Percentiles rank a stretch among this genome's conserved stretches.
Evolutionary conservation across 2,888 invertebrate genomes (phyloP).

Genomic region (Eupithecia exiguata): DNA sequence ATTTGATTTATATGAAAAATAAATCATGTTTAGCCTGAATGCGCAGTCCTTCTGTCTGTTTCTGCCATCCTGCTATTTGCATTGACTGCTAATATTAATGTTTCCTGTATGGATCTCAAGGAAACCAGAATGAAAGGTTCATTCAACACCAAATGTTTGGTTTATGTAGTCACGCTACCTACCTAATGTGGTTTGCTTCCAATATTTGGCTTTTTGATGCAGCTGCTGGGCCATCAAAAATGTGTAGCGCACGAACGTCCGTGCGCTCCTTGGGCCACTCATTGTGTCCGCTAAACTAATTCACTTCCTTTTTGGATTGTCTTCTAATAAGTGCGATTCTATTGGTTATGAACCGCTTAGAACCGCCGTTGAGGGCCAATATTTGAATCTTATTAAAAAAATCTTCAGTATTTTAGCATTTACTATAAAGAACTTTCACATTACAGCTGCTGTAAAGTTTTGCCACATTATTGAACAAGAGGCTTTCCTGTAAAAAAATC

Average conservation of each 20-base stretch:
- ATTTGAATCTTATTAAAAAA: not conserved
- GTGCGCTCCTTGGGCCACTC: no score
- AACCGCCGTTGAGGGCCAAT: not conserved
- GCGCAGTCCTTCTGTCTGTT: slow-evolving; percentile 28
- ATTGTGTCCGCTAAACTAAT: not conserved
- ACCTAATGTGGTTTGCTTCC: not conserved
- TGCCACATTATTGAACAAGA: slow-evolving; percentile 5
- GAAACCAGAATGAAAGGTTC: slow-evolving; percentile 17
- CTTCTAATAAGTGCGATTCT: not conserved
- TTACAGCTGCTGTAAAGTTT: not conserved
- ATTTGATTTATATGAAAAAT: slow-evolving; percentile 17
- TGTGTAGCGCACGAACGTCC: not conserved
- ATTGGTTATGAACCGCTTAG: not conserved
- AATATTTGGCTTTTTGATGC: not conserved
- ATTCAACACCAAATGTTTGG: slow-evolving; percentile 14
- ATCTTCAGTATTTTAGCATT: not conserved
- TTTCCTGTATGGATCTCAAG: slow-evolving; percentile 24
- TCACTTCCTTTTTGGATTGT: not conserved
- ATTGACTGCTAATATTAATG: slow-evolving; percentile 31
- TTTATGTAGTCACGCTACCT: not conserved
- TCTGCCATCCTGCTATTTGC: slow-evolving; percentile 32
- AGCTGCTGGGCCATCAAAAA: not conserved
- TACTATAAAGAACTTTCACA: slow-evolving; percentile 1
- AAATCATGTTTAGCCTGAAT: slow-evolving; percentile 27
- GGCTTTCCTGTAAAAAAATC: slow-evolving; percentile 52